Conservation (phyloP, 2,113 vertebrate species). For the Peromyscus californicus region DNA sequence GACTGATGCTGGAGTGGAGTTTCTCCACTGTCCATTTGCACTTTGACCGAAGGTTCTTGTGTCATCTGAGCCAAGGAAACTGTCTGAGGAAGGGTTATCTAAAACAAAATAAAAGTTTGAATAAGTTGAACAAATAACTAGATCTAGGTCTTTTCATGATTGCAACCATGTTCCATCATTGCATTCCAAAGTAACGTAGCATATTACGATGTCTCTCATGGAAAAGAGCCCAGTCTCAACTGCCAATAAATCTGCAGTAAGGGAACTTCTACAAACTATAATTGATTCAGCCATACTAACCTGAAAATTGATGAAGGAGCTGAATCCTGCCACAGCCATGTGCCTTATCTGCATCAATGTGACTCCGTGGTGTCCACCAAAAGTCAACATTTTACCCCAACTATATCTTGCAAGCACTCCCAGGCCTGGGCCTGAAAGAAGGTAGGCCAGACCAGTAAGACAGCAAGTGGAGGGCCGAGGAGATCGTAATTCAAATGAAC, state of each 20-base stretch:
- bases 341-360: conserved; percentile 85
- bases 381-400: conserved; percentile 86
- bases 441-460: conserved; percentile 86
- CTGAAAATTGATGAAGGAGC: conserved; percentile 84
- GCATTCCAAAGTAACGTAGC: conserved; percentile 78
- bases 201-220: conserved; percentile 74
- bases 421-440: conserved; percentile 86
- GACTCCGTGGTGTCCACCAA: conserved; percentile 85
- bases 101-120: conserved; percentile 70
- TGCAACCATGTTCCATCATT: conserved; percentile 74
- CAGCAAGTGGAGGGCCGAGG: conserved; percentile 82
- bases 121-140: conserved; percentile 69
- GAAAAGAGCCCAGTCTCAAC: conserved; percentile 80
- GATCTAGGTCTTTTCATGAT: conserved; percentile 53
- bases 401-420: conserved; percentile 86
- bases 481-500: conserved; percentile 83
- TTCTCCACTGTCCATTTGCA: conserved; percentile 89
- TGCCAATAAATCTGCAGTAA: conserved; percentile 77
- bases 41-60: conserved; percentile 78
- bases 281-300: conserved; percentile 84
- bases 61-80: conserved; percentile 70
- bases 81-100: conserved; percentile 82
- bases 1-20: conserved; percentile 65
- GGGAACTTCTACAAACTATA: conserved; percentile 83
- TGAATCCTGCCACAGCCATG: conserved; percentile 84